Evolutionary conservation across 2,113 vertebrate genomes (phyloP).

Genomic region (Nansenia antarctica): DNA sequence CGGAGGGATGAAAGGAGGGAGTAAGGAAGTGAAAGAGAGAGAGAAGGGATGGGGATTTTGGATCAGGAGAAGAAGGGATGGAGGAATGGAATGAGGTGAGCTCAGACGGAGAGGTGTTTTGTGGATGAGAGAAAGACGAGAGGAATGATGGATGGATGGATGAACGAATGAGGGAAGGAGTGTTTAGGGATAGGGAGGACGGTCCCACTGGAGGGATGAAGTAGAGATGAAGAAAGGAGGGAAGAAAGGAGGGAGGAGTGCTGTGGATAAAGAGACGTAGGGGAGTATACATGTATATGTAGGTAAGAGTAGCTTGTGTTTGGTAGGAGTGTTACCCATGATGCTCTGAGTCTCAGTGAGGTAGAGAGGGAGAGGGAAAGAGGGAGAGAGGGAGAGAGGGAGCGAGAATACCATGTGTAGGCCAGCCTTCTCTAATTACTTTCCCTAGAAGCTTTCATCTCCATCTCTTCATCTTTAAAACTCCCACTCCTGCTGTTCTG

Average conservation of each 20-base stretch:
- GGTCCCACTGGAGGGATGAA: too few relatives aligned
- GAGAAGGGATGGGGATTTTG: not conserved
- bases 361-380: too few relatives aligned
- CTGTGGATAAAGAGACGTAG: slow-evolving; percentile 11
- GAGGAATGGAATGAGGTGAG: not conserved
- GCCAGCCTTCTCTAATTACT: too few relatives aligned
- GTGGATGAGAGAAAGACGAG: slow-evolving; percentile 9
- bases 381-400: not conserved
- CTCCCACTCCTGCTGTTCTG: too few relatives aligned
- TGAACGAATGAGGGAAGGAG: not conserved
- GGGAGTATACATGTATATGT: too few relatives aligned
- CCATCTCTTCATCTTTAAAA: too few relatives aligned
- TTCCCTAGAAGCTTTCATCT: too few relatives aligned
- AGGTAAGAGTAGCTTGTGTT: not conserved
- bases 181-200: not conserved
- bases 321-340: too few relatives aligned
- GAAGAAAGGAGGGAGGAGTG: not conserved
- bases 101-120: not conserved
- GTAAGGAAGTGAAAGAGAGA: not conserved
- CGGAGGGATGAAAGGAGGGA: not conserved
- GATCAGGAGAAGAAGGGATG: not conserved
- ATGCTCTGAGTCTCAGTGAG: too few relatives aligned
- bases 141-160: slow-evolving; percentile 22
- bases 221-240: not conserved
- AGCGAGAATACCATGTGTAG: not conserved